Evolutionary conservation across 2,113 vertebrate genomes (phyloP).

Genomic region (Dermatemys mawii): DNA sequence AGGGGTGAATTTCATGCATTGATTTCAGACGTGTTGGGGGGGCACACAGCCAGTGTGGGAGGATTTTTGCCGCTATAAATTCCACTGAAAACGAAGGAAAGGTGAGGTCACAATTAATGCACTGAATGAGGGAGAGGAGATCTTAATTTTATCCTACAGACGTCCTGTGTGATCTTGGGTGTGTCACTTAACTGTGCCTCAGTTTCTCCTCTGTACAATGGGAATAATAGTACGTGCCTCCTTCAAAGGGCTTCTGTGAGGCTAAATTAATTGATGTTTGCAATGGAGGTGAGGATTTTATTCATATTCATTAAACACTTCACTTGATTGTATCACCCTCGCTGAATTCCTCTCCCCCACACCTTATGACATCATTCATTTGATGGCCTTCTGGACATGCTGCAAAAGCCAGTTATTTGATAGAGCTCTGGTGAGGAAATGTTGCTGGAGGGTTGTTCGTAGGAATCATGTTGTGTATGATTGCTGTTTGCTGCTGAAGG

Average conservation of each 20-base stretch:
- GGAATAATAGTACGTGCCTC: background rate
- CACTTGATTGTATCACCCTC: background rate
- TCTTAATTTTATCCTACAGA: background rate
- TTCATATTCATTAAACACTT: background rate
- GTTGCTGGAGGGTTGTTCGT: background rate
- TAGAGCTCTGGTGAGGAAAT: background rate
- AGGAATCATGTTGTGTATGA: background rate
- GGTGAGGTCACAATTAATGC: background rate
- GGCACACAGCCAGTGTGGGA: background rate
- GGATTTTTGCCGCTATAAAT: background rate
- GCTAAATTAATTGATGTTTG: background rate
- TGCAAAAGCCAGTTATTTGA: background rate
- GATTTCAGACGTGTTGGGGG: background rate
- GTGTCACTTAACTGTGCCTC: background rate
- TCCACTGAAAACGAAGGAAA: background rate
- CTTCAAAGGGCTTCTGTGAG: background rate
- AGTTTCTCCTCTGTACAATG: background rate
- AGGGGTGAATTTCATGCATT: accelerated
- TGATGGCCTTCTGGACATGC: background rate
- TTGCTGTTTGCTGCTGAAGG: background rate
- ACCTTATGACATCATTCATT: accelerated
- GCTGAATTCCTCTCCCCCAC: background rate
- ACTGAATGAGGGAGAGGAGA: background rate
- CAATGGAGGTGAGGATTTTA: background rate
- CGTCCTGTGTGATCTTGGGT: background rate